Evolutionary conservation across 2,797 vertebrate species (phyloP), one percentile per base, ranked within the genome.

Genomic region (Rhinichthys osculus): DNA sequence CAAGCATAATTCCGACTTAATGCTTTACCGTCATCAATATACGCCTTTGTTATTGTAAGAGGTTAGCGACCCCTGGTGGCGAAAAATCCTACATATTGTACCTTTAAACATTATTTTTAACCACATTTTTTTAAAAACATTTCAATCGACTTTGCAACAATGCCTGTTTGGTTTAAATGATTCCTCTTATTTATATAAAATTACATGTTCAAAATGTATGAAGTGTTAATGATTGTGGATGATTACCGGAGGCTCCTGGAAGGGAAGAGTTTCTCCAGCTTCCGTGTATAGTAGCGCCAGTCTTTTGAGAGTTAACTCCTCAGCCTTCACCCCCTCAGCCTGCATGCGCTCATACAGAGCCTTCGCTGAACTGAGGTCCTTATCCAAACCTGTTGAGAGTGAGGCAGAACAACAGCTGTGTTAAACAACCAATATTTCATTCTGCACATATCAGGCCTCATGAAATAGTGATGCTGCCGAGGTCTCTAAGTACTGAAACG

Each of bases 191-290:
- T 73, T 77, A 5, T 38, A 6, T 6, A 14, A 66, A 35, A 69
- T 27, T 0, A 7, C 42, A n/a, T 52, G 23, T 69, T 69, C 30
- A 47, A 33, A 50, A 33, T 35, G 64, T 52, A 81, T 64, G 27
- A 42, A 78, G 23, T 19, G 67, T 71, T 19, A 71, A 69, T 40
- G 27, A 52, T 0, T 44, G n/a, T 59, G 33, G 27, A 57, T 38
- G 27, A 64, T 98, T 95, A 99, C 98, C 44, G 97, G 96, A 87
- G 98, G 98, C 86, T 99, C 98, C 0, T 91, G 2, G 92, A 99
- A 99, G 88, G 98, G 97, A 81, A 92, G 89, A 0, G 91, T 71
- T 91, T 98, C 95, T 85, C 96, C 96, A 3, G 87, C 93, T 0
- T 92, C 76, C 77, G 90, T 96, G 94, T 98, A 96, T 78, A 99